phyloP scores from a whole-genome alignment of 2,797 vertebrate species.

The Hephaestus fuliginosus region DNA sequence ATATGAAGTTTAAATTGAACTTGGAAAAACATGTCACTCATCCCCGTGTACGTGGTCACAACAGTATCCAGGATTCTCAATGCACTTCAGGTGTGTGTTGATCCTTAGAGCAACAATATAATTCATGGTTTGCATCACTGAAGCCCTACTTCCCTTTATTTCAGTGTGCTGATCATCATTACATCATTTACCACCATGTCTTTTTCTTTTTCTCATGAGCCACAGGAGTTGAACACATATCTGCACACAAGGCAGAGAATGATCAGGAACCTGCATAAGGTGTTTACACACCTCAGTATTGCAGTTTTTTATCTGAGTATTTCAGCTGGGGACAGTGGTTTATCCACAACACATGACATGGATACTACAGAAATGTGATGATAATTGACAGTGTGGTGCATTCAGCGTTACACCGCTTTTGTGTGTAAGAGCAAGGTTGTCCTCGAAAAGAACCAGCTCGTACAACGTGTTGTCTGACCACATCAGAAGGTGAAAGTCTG shows the following conservation, averaged over 20 bases:
- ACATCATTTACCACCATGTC: not conserved
- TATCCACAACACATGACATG: not conserved
- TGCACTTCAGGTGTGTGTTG: not conserved
- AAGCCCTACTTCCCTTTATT: not conserved
- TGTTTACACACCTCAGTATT: not conserved
- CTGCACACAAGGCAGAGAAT: not conserved
- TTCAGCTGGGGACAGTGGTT: no score
- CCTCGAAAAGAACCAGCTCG: not conserved
- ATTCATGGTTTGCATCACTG: no score
- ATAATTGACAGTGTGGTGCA: not conserved
- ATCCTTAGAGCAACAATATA: not conserved
- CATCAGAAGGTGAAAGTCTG: not conserved
- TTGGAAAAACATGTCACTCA: not conserved
- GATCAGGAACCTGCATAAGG: slow-evolving; percentile 2
- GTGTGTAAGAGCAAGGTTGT: not conserved
- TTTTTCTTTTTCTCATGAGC: not conserved
- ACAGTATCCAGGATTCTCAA: slow-evolving; percentile 4
- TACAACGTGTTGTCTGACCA: not conserved
- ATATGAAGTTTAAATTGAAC: not conserved
- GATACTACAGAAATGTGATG: not conserved
- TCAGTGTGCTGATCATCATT: not conserved
- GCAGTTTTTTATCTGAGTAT: not conserved
- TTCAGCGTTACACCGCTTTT: not conserved
- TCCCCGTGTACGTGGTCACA: not conserved
- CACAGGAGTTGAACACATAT: not conserved